Evolutionary conservation across 2,113 vertebrate genomes (phyloP), one percentile per base, ranked within the genome.

Genomic region (Ploceus nigricollis): DNA sequence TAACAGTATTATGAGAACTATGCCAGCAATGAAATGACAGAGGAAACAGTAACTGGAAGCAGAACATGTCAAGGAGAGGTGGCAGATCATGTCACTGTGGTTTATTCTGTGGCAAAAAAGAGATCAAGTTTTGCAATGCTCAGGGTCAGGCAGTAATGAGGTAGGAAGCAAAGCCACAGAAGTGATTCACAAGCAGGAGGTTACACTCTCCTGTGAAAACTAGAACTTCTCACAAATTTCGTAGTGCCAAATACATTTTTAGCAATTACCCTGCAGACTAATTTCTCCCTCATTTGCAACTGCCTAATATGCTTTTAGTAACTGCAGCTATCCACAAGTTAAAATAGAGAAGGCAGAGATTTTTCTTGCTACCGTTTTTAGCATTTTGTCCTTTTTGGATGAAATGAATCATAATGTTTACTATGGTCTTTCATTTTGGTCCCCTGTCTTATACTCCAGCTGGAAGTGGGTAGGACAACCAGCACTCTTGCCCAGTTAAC

Each of bases 331-430:
- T 60, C 54, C 30, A 22, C 4, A 13, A 90, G 48, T 86, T 93
- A 92, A 95, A 86, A 94, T 37, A 73, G 77, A 70, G 66, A 85
- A 77, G n/a, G 47, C 50, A 56, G 54, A 80, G 53, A 91, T 80
- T 94, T 87, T 93, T 73, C 68, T 68, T 48, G 56, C 27, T 87
- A 58, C 51, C 13, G 13, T 53, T 96, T 94, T 93, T 86, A 95
- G 85, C 3, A 0, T 70, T 96, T 91, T 86, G 42, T 90, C 51
- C 37, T 63, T 93, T 95, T 75, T 66, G 58, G 87, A 88, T 77
- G 12, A 83, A 86, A 88, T 85, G 71, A 96, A 54, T 96, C 94
- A 95, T 19, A 31, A 13, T 93, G 48, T 96, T 96, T 93, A 93
- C 96, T 94, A 94, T 0, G 2, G 79, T 54, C 87, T 93, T 90